Evolutionary conservation across 2,888 invertebrate genomes (phyloP), one percentile per base, ranked within the genome.

Genomic region (Steinernema scapterisci): DNA sequence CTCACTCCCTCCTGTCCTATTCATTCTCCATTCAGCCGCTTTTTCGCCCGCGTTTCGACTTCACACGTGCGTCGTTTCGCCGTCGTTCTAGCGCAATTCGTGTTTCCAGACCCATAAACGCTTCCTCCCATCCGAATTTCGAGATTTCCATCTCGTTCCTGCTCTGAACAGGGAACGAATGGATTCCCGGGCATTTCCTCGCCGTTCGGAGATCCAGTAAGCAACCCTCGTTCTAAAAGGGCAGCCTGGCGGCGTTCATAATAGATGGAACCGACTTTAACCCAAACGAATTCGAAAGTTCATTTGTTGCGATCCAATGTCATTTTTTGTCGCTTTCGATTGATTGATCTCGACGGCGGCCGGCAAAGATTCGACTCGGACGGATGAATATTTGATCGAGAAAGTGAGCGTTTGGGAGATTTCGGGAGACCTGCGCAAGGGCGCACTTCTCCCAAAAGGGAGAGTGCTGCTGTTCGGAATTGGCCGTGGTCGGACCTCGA

Each of bases 231-330:
- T 38, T 38, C 9, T 38, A 38, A 38, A 38, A 38, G 38, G 5
- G 5, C 38, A 38, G 38, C 38, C 3, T 3, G 3, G 38, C 38
- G 38, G 5, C 13, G 13, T 16, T 5, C 48, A 7, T 48, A 48
- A 7, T 16, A 3, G 19, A 48, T 48, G n/a, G 48, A 48, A 9
- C 48, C n/a, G 13, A 13, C 5, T 2, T 48, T 48, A 16, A 48
- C n/a, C 48, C 19, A 13, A 48, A 48, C 3, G 48, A 48, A 48
- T 31, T 38, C 38, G n/a, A 38, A 63, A 63, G 63, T 63, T 63
- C 63, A 63, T 31, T 63, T 63, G 31, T 63, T 63, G 63, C 63
- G 16, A 31, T 63, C n/a, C 25, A 31, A 63, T 31, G 63, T 63
- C 63, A 63, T 27, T 63, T 63, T 31, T 63, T 63, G 16, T n/a